phyloP scores from a whole-genome alignment of 2,113 vertebrate genomes.

The Catharus fuscescens region DNA sequence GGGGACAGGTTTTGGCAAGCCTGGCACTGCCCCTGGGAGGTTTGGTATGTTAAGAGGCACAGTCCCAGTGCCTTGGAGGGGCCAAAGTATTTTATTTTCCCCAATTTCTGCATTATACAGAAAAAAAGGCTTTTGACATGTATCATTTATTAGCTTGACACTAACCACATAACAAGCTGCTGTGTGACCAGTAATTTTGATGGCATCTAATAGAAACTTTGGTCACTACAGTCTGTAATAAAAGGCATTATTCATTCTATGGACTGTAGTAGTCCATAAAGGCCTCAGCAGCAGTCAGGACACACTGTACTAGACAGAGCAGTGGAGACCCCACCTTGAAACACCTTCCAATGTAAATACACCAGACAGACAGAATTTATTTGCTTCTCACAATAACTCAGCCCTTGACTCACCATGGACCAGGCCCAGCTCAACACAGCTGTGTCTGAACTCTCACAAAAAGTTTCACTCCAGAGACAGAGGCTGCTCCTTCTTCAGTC shows the following conservation, averaged over 20 bases:
- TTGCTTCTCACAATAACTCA: neutral
- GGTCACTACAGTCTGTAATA: neutral
- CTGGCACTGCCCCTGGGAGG: neutral
- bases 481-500: neutral
- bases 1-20: neutral
- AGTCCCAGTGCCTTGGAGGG: accelerated
- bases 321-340: neutral
- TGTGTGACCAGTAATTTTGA: neutral
- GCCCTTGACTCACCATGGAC: neutral
- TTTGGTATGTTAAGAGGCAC: accelerated
- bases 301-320: neutral
- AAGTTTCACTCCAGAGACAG: neutral
- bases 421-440: neutral
- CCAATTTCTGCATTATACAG: neutral
- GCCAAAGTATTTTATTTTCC: neutral
- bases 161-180: neutral
- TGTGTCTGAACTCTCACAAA: neutral
- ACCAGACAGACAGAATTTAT: constrained; percentile 10
- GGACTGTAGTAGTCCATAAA: neutral
- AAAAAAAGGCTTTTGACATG: neutral
- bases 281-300: neutral
- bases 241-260: neutral
- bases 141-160: neutral
- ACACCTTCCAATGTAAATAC: constrained; percentile 9
- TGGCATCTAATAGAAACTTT: neutral